Evolutionary conservation across 2,797 vertebrate species (phyloP), one percentile per base, ranked within the genome.

Genomic region (Spheniscus humboldti): DNA sequence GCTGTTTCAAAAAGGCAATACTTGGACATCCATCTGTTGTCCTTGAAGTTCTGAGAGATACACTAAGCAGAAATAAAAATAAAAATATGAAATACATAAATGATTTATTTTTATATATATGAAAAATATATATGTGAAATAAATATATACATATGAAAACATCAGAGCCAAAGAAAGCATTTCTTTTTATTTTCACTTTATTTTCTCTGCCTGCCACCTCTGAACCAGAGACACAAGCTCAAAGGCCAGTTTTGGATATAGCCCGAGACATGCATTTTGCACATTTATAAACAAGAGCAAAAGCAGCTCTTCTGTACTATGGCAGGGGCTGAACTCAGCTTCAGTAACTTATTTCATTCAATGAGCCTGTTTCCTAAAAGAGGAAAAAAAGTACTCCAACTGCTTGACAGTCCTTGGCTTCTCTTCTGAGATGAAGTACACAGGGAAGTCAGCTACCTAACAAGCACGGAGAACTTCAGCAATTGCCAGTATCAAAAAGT

Each of bases 11-110:
- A 75, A 80, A 81, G 69, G 79, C 79, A 74, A 71, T 74, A 56
- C n/a, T 50, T 74, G 76, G 92, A 88, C 80, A 86, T 52, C 53
- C 90, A 81, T 41, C 72, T 78, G 53, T 15, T 78, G 77, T 66
- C 88, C 83, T 47, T 75, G 33, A 60, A 41, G 33, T 48, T 77
- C 43, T 71, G n/a, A 86, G 78, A 86, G 47, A 64, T 10, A 31
- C 24, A 18, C 11, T 30, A 43, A 60, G 52, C 68, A 93, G 31
- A 74, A 50, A 69, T 23, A 17, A 1, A 22, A 19, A 41, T 15
- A 45, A 60, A 52, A 92, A 93, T 24, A 79, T 2, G 1, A 77
- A 47, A 33, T 20, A n/a, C 0, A 75, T 3, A 24, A 25, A 4
- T 13, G 1, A 62, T 30, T 31, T 39, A 17, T 33, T 15, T 37